These are phyloP conservation scores for Calonectris borealis DNA, from an alignment of 2,113 vertebrate genomes.

Conservation along the genomic window DNA sequence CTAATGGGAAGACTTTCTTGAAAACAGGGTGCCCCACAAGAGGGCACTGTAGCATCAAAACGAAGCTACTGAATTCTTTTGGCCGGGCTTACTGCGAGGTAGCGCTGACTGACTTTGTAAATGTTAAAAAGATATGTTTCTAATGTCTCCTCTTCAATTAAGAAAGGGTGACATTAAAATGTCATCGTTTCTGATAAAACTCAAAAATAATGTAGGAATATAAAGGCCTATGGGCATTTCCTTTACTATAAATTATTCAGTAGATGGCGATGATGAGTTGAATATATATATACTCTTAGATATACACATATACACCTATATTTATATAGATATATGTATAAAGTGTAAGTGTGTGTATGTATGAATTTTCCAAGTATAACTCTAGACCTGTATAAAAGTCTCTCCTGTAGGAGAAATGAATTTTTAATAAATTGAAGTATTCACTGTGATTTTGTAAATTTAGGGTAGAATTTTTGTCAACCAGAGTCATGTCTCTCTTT, in stretches of 20 bases:
- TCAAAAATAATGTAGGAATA: not conserved
- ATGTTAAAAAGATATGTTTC: not conserved
- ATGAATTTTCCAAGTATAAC: not conserved
- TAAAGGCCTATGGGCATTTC: not conserved
- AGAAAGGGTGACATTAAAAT: not conserved
- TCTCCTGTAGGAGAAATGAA: not conserved
- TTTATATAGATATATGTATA: not conserved
- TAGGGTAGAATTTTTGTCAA: not conserved
- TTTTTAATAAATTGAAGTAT: not conserved
- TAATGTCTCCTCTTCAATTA: not conserved
- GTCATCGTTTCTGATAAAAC: not conserved
- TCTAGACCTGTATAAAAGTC: not conserved
- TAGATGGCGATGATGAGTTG: slow-evolving; percentile 15
- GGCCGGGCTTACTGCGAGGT: not conserved
- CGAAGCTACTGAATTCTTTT: not conserved
- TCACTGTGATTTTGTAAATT: not conserved
- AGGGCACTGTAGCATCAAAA: slow-evolving; percentile 21
- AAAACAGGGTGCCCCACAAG: not conserved
- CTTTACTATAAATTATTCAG: not conserved
- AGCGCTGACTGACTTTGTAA: not conserved
- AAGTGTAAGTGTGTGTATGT: not conserved
- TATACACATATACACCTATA: not conserved
- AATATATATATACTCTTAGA: not conserved
- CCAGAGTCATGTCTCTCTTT: not conserved
- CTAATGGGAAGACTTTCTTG: not conserved